Base-by-base conservation (phyloP, 2,113 vertebrate genomes). In the Etia nguti region DNA sequence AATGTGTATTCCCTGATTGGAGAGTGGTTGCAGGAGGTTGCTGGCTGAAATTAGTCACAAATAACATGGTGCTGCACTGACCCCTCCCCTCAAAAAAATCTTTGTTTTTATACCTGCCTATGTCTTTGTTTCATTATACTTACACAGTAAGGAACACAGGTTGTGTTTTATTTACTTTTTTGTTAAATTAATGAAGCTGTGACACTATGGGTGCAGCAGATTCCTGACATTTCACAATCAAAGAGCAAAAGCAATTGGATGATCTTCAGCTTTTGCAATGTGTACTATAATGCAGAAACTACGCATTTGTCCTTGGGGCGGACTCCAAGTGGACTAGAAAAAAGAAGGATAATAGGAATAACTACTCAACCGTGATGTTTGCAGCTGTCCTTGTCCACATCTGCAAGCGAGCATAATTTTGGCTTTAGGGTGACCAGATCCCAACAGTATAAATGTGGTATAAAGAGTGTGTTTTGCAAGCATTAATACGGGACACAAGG, bases 171-270 rank as follows among this genome's bases (percentile, higher is more conserved):
- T 34, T n/a, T 77, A 34, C 10, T 8, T 1, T 50, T 20, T 8
- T 0, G 43, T 50, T 13, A 31, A 50, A 77, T 77, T 34, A 31
- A 12, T 6, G 10, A 77, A 52, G 3, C 18, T 2, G 73, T 50
- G 18, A 77, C 46, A 77, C 16, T 77, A 34, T n/a, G 26, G 10
- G 7, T 77, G 46, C 46, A 77, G 18, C 1, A 4, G 12, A 20
- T 6, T 9, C 16, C 3, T 52, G 73, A 52, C 10, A 52, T 77
- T 77, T 50, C 4, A 12, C n/a, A 52, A 52, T 77, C 46, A 77
- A 77, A 77, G 4, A 8, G 1, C 43, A 7, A 20, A 48, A 6
- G 6, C 43, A 75, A 48, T 29, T 0, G 15, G 1, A 0, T 2
- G 43, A 9, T 2, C 70, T 75, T 26, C 43, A 2, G 46, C n/a